phyloP scores from a whole-genome alignment of 2,888 invertebrate species.

The Dorcus parallelipipedus region DNA sequence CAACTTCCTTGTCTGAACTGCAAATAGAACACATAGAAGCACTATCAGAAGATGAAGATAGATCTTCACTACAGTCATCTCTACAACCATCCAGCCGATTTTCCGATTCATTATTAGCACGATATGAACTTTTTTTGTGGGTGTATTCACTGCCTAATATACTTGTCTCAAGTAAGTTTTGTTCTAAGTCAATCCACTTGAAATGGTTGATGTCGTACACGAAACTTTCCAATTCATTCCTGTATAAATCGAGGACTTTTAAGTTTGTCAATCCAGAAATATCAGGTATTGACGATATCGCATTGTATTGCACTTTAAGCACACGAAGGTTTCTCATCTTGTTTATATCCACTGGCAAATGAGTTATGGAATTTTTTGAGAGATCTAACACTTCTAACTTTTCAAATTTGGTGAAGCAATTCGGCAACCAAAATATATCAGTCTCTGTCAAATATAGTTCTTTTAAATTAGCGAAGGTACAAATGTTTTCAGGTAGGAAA shows the following conservation, averaged over 20 bases:
- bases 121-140: neutral
- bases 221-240: slow-evolving; percentile 7
- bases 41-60: neutral
- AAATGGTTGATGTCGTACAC: neutral
- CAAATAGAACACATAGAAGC: neutral
- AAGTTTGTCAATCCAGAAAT: neutral
- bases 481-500: slow-evolving; percentile 5
- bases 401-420: neutral
- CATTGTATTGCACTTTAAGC: slow-evolving; percentile 4
- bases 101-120: neutral
- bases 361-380: slow-evolving; percentile 1
- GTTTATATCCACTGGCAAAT: slow-evolving; percentile 1
- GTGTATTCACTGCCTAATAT: neutral
- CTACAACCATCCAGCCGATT: neutral
- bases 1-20: neutral
- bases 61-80: neutral
- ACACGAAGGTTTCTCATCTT: slow-evolving; percentile 1
- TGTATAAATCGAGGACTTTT: slow-evolving; percentile 10
- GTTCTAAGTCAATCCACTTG: slow-evolving; percentile 6
- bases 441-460: slow-evolving; percentile 9
- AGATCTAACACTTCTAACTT: slow-evolving; percentile 7
- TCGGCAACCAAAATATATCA: slow-evolving; percentile 7
- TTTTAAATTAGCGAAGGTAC: slow-evolving; percentile 1
- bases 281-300: neutral
- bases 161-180: slow-evolving; percentile 2